A percentile compares a stretch with the other conserved stretches of the same genome.
These are phyloP conservation scores for Steinernema scapterisci DNA, from an alignment of 2,888 invertebrate species.

Conservation along the genomic window DNA sequence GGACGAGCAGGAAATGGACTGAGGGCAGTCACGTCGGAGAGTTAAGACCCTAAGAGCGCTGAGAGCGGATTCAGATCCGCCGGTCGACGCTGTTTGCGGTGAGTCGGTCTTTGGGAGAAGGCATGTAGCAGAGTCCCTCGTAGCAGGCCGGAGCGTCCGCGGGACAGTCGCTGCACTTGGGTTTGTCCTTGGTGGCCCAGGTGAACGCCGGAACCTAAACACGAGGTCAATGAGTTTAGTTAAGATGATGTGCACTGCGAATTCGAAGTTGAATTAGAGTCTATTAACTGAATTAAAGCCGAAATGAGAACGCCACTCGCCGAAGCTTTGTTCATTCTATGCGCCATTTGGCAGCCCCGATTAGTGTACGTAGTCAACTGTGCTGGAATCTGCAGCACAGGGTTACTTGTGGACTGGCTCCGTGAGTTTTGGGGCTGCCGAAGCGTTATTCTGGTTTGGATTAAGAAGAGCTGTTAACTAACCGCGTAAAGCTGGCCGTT, in stretches of 20 bases:
- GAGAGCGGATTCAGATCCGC: not conserved
- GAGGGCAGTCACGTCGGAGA: constrained; percentile 20
- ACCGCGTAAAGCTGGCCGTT: constrained; percentile 65
- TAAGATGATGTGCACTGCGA: too few species aligned
- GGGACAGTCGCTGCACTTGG: constrained; percentile 63
- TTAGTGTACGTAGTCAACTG: not conserved
- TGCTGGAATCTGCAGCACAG: too few species aligned
- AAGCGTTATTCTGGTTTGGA: constrained; percentile 21
- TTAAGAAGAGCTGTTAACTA: constrained; percentile 42
- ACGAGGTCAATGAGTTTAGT: not conserved
- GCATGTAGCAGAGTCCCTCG: constrained; percentile 66
- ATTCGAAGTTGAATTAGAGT: not conserved
- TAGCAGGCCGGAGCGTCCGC: constrained; percentile 63
- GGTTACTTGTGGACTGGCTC: not conserved
- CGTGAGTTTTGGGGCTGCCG: not conserved
- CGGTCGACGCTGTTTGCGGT: constrained; percentile 12
- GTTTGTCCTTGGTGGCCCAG: constrained; percentile 59
- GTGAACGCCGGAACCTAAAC: constrained; percentile 67
- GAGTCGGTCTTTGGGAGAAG: constrained; percentile 35
- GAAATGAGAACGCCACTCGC: not conserved
- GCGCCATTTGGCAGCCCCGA: constrained; percentile 5
- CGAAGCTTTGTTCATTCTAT: constrained; percentile 14
- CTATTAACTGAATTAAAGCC: not conserved
- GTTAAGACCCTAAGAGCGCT: not conserved
- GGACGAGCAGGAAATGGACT: not conserved